These are phyloP conservation scores for Hippotragus niger DNA, from an alignment of 2,113 vertebrate species.

Conservation along the genomic window DNA sequence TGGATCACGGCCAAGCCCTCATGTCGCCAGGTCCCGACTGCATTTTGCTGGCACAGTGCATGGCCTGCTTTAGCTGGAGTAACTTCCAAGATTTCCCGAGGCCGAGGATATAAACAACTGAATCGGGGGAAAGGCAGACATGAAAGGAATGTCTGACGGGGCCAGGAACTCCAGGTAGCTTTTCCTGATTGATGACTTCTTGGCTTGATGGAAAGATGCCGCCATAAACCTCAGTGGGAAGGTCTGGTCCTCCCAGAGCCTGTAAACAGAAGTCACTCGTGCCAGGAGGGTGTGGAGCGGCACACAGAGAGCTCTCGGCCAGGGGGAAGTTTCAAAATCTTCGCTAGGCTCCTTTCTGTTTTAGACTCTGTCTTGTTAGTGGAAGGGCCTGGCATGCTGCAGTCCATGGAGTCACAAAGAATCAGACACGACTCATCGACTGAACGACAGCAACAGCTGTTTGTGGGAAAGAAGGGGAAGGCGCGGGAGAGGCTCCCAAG, in stretches of 20 bases:
- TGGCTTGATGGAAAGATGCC: not conserved
- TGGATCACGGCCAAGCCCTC: not conserved
- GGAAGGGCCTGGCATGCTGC: not conserved
- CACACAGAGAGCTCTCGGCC: rapidly evolving
- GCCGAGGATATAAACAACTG: not conserved
- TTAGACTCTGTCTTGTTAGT: not conserved
- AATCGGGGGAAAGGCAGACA: no score
- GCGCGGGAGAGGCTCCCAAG: rapidly evolving
- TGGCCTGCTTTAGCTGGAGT: not conserved
- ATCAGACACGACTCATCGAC: not conserved
- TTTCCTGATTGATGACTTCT: not conserved
- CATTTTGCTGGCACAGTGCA: not conserved
- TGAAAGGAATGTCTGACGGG: not conserved
- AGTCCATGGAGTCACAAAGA: not conserved
- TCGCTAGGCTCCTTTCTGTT: not conserved
- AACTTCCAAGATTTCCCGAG: not conserved
- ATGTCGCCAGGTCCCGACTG: not conserved
- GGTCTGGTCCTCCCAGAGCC: not conserved
- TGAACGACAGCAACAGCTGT: not conserved
- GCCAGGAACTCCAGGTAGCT: not conserved
- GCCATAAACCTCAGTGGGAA: not conserved
- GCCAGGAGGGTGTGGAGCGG: rapidly evolving
- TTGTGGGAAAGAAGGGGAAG: not conserved
- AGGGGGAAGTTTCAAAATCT: not conserved
- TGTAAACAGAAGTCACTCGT: no score